Base-by-base conservation (phyloP, 1,140 invertebrate genomes). In the Listronotus bonariensis region DNA sequence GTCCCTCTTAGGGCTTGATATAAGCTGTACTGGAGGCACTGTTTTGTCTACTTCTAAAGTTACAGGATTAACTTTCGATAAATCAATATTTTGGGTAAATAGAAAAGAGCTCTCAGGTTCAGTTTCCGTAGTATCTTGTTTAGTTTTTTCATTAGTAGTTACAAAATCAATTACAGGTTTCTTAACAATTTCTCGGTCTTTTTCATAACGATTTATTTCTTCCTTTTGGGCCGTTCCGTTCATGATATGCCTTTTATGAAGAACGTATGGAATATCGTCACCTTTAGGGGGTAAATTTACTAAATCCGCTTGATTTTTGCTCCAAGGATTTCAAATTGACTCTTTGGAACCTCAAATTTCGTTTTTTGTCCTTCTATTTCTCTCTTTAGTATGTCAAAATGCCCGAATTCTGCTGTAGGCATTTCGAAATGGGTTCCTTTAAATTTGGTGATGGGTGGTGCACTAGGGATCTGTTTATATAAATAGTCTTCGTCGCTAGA, bases 171-270 rank as follows among this genome's bases (percentile, higher is more conserved):
- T 56, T 14, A 34, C 42, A 40, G 42, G 42, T 31, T 45, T 56
- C 38, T 49, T 52, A 61, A 31, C 34, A 9, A 48, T 43, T 46
- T 62, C 15, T 54, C 38, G 38, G 15, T 68, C 60, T 15, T 48
- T 67, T 17, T 57, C 63, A 32, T 46, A 49, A n/a, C 52, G 34
- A 32, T 68, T 68, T 3, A 58, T 26, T 26, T 70, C 69, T 34
- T 77, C 76, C 45, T 73, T 76, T 0, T 88, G 85, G 0, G 88
- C 88, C 3, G 89, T 91, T 0, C 89, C 89, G 74, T 92, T 92
- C 87, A 92, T 90, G 7, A 92, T 85, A 72, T 92, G 90, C 9
- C 90, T 81, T 72, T 92, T 92, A 73, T 92, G 90, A 20, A 92
- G 80, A 4, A 89, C 89, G 71, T 93, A 93, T 0, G 91, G 89